Percentiles rank a stretch among this genome's conserved stretches.
These are phyloP conservation scores for Microtus richardsoni DNA, from an alignment of 2,113 vertebrate genomes.

Conservation along the genomic window DNA sequence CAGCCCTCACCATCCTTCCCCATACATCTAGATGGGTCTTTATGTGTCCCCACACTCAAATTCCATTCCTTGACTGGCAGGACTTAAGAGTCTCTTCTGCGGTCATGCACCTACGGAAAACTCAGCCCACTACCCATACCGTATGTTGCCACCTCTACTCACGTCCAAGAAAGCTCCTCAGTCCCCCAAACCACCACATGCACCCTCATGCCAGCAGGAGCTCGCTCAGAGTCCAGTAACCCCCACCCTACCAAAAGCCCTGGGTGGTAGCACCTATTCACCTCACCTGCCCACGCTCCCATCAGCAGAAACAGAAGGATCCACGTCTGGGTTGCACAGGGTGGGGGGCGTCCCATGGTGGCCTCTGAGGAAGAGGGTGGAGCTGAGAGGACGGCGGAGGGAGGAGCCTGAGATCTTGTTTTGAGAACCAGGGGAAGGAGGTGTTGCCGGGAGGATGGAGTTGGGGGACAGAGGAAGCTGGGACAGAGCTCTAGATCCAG, in stretches of 20 bases:
- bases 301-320: conserved; percentile 40
- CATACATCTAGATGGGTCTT: background rate
- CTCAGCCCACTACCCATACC: background rate
- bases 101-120: background rate
- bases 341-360: conserved; percentile 39
- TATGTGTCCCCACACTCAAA: background rate
- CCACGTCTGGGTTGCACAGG: background rate
- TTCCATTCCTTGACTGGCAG: background rate
- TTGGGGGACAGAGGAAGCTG: background rate
- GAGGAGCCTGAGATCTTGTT: background rate
- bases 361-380: conserved; percentile 30
- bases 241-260: background rate
- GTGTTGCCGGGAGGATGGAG: background rate
- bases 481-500: background rate
- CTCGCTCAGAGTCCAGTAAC: background rate
- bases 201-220: background rate
- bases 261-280: too few relatives aligned
- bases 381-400: background rate
- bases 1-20: background rate
- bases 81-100: background rate
- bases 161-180: background rate
- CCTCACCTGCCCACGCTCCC: conserved; percentile 70
- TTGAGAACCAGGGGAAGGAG: background rate
- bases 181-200: background rate
- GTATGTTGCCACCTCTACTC: background rate